Conservation (phyloP, 1,140 invertebrate species). For the Heterodera carotae region DNA sequence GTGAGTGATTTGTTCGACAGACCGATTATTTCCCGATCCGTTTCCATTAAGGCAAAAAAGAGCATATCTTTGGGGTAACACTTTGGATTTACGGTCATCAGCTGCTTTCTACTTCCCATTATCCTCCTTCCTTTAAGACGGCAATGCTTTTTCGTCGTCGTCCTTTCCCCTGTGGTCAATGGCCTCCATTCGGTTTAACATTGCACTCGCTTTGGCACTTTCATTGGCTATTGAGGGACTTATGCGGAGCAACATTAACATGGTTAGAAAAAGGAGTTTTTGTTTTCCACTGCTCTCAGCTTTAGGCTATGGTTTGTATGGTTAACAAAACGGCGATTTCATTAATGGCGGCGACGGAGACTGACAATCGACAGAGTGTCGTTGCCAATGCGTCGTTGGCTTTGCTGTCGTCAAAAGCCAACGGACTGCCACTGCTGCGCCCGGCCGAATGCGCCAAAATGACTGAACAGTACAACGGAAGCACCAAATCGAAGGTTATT, state of each 20-base stretch:
- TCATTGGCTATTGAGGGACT: conserved; percentile 64
- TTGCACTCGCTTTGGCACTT: conserved; percentile 58
- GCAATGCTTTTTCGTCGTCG: background rate
- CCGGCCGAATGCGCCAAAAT: background rate
- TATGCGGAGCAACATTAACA: conserved; percentile 63
- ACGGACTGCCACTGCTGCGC: background rate
- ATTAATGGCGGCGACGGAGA: background rate
- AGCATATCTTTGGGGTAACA: too few relatives aligned
- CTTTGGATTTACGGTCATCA: too few relatives aligned
- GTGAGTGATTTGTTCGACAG: too few relatives aligned
- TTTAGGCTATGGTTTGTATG: conserved; percentile 57
- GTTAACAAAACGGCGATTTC: conserved; percentile 51
- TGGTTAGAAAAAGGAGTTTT: conserved; percentile 33
- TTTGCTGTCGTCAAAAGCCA: background rate
- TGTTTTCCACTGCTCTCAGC: background rate
- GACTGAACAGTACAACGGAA: conserved; percentile 1
- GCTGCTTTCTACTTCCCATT: too few relatives aligned
- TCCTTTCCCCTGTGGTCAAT: conserved; percentile 53
- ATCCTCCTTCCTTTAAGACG: background rate
- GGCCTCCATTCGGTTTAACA: conserved; percentile 48
- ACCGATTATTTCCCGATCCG: too few relatives aligned
- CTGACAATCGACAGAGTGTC: background rate
- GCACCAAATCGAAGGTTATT: conserved; percentile 27
- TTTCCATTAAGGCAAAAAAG: too few relatives aligned
- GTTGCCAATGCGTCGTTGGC: background rate